Percentiles rank a stretch among this genome's conserved stretches.
phyloP scores from a whole-genome alignment of 2,888 invertebrate genomes.

The Melanchra persicariae region DNA sequence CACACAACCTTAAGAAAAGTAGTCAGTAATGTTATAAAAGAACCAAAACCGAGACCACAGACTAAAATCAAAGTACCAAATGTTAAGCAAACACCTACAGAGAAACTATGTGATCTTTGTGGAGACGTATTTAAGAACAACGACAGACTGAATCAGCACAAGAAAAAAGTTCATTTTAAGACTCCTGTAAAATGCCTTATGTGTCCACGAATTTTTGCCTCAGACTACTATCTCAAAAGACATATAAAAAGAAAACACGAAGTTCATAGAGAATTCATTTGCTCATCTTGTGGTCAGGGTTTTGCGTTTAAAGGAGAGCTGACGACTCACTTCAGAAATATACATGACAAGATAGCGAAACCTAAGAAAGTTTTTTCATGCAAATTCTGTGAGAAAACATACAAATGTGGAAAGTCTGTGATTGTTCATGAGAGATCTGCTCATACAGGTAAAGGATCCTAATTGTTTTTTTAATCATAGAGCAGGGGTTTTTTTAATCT shows the following conservation, averaged over 20 bases:
- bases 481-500: too few relatives aligned
- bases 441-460: conserved; percentile 83
- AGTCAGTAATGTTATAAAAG: conserved; percentile 23
- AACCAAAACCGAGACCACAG: conserved; percentile 59
- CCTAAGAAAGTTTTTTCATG: conserved; percentile 78
- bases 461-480: neutral
- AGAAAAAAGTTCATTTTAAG: conserved; percentile 76
- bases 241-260: conserved; percentile 83
- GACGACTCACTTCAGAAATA: conserved; percentile 77
- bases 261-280: conserved; percentile 77
- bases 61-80: conserved; percentile 64
- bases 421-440: conserved; percentile 86
- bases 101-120: conserved; percentile 83
- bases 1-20: conserved; percentile 62
- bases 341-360: conserved; percentile 78
- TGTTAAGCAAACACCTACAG: conserved; percentile 60
- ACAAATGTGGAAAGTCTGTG: conserved; percentile 84
- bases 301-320: conserved; percentile 83
- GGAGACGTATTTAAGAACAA: conserved; percentile 79
- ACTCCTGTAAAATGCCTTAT: conserved; percentile 78
- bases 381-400: conserved; percentile 84
- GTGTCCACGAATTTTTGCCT: conserved; percentile 78
- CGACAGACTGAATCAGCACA: conserved; percentile 78
- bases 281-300: conserved; percentile 79
- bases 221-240: conserved; percentile 78